A percentile compares a stretch with the other conserved stretches of the same genome.
Evolutionary conservation across 2,888 invertebrate species (phyloP).

Genomic region (Julus scandinavius): DNA sequence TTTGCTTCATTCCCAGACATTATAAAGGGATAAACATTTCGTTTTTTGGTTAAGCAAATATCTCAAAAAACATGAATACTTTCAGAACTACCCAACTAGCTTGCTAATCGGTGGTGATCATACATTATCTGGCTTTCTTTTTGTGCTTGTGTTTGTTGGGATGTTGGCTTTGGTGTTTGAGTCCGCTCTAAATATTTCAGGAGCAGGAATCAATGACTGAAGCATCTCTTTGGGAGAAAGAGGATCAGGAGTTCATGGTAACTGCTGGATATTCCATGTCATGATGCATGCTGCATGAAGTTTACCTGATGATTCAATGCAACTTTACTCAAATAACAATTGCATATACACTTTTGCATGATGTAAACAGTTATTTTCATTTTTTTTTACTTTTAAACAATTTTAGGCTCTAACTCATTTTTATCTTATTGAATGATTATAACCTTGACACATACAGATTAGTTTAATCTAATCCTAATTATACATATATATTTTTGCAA

Average conservation of each 20-base stretch:
- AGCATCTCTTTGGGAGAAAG: slow-evolving; percentile 64
- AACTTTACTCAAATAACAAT: background rate
- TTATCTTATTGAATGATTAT: background rate
- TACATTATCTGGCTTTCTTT: background rate
- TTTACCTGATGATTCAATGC: background rate
- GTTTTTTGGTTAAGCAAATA: no score
- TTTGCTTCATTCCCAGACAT: background rate
- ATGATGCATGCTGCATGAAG: slow-evolving; percentile 3
- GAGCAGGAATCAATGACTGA: slow-evolving; percentile 64
- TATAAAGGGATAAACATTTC: background rate
- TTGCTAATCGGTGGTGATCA: background rate
- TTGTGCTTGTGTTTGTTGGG: slow-evolving; percentile 39
- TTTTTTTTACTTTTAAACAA: no score
- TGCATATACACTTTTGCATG: background rate
- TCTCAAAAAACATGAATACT: background rate
- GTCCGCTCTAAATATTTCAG: slow-evolving; percentile 59
- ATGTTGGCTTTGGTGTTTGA: slow-evolving; percentile 49
- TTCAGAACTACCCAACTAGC: background rate
- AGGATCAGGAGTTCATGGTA: slow-evolving; percentile 63
- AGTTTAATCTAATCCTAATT: background rate
- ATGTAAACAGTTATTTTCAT: no score
- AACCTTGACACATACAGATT: background rate
- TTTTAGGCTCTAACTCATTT: no score
- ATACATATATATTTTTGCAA: background rate
- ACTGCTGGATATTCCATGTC: slow-evolving; percentile 47